Base-by-base conservation (phyloP, 2,113 vertebrate genomes). In the Pteropus alecto region DNA sequence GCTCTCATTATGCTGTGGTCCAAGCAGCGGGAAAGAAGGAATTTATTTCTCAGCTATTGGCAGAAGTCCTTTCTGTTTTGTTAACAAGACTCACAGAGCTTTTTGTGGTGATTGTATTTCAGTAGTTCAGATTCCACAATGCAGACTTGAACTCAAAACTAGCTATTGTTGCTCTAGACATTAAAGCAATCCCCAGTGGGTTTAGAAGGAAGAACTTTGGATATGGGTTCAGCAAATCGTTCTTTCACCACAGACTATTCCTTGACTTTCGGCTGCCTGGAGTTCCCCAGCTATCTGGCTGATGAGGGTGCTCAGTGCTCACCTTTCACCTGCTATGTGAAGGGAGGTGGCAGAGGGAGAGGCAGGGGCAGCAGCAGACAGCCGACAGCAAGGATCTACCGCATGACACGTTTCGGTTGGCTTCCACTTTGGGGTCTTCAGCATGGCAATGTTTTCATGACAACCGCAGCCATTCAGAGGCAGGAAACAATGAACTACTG, bases 21-120 rank as follows among this genome's bases (percentile, higher is more conserved):
- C 78, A 79, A 79, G 92, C 95, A 95, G 93, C 96, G 96, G 97
- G 89, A 97, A 91, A 88, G 96, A 58, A 96, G 82, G 91, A 93
- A 98, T 97, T 95, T 97, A 94, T 93, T 95, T 83, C 96, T 94
- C 68, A 54, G 95, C 82, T 85, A 78, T 83, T 94, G 83, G 95
- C 94, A 96, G 86, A 87, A 68, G 33, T 86, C 86, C 68, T 68
- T 87, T 96, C 70, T 95, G 83, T 97, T 96, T 96, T 96, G 78
- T 96, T 97, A 94, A 87, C 73, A 87, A 88, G 96, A 74, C 74
- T 86, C 82, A 1, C 63, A 48, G 67, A 94, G 73, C 9, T 78
- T 94, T 89, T 76, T 93, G 93, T 91, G 94, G 94, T 41, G 73
- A 84, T 88, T 73, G n/a, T 28, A 15, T 90, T 60, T 56, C 54